Evolutionary conservation across 1,140 invertebrate genomes (phyloP), one percentile per base, ranked within the genome.

Genomic region (Mizuhopecten yessoensis): DNA sequence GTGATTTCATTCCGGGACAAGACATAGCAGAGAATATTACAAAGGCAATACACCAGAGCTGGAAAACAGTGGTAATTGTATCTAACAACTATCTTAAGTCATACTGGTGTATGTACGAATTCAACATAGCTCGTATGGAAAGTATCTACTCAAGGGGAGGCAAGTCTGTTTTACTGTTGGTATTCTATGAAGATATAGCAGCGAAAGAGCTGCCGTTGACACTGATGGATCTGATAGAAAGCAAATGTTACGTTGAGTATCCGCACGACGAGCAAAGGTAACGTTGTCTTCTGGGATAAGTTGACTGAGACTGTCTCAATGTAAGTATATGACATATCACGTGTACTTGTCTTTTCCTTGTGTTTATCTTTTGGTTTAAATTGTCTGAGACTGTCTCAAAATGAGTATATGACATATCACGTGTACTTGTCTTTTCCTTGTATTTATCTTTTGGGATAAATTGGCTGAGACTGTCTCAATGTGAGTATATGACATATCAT

Each of bases 81-180:
- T 89, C 91, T 5, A 87, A 17, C 0, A 86, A 29, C 20, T 91
- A 89, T 89, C 33, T 91, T 0, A 36, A 86, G 3, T 89, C 88
- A 36, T 97, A 97, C 34, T 98, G 97, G 97, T 98, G 97, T 94
- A 94, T 97, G 87, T 98, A 97, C 97, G 97, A 98, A 94, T 97
- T 97, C 23, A 97, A 97, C 91, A 96, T 95, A 92, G 94, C 94
- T 23, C 88, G 90, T 34, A 93, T 94, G 93, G 94, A 95, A 45
- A 89, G 90, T n/a, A 33, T 93, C 17, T 86, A 93, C 86, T 88
- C 94, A 20, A 57, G 91, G 33, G 34, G 87, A 33, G 93, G 92
- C 23, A 90, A 91, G n/a, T 87, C 86, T 39, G 88, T 94, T 57
- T 15, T 95, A 15, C 23, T 94, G 34, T 86, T 94, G n/a, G 89